Evolutionary conservation across 2,888 invertebrate genomes (phyloP), one percentile per base, ranked within the genome.

Genomic region (Serripes groenlandicus): DNA sequence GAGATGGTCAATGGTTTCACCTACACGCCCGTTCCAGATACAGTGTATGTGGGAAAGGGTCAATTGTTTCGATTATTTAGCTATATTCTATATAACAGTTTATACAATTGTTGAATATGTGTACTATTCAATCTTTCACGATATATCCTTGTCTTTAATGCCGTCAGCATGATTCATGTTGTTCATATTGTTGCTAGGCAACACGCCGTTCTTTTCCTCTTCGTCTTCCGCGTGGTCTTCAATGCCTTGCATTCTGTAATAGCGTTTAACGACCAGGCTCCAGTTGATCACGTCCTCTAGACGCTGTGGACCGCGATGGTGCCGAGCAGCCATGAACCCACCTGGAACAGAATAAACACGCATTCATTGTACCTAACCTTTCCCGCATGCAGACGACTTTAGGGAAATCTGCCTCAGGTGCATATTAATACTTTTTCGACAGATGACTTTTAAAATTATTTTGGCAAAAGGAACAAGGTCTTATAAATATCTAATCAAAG

Each of bases 201-300:
- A 34, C 34, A 56, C 56, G 11, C 78, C 83, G 35, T 78, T 75
- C n/a, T 72, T 77, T 42, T 80, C 83, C 1, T 81, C 86, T 3
- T 86, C 86, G 9, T 81, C 79, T 1, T 77, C 76, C 21, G 58
- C 35, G 5, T 69, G 56, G 21, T 88, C 87, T 15, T 85, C 88
- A 23, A 87, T 69, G 5, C 92, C 91, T 66, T 89, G 90, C 88
- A 90, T 90, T 32, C 87, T 78, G 58, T 91, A 89, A 73, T 93
- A 94, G 58, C 92, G 91, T 35, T 92, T 89, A 5, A 92, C 92
- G 23, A 94, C 94, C 74, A 86, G 81, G 52, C 86, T 76, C 94
- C 94, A 94, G 80, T 94, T 91, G 3, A 94, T 92, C 30, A 93
- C 93, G 72, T 94, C 92, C 77, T 94, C 94, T 28, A 94, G 90